These are phyloP conservation scores for Cartodere bifasciata DNA, from an alignment of 2,888 invertebrate species.

Conservation along the genomic window DNA sequence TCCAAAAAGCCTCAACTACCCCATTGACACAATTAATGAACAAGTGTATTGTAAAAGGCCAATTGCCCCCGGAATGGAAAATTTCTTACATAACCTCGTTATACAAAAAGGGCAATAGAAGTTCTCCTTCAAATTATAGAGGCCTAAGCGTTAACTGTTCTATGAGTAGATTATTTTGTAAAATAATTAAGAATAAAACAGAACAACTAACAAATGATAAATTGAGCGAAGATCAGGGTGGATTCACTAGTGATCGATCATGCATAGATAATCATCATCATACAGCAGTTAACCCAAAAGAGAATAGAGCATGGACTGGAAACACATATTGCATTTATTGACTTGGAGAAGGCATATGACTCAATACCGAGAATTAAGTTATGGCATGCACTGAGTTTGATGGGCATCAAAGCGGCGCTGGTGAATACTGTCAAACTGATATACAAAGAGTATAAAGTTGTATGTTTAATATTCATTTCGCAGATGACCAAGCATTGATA, in stretches of 20 bases:
- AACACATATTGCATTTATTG: conserved; percentile 1
- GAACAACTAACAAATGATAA: neutral
- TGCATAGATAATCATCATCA: conserved; percentile 5
- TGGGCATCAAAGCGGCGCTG: too few relatives aligned
- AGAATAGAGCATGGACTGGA: neutral
- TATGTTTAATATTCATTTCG: conserved; percentile 5
- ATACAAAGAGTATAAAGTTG: neutral
- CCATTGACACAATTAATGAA: too few relatives aligned
- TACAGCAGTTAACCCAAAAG: conserved; percentile 2
- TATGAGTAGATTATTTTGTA: conserved; percentile 7
- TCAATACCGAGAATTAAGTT: neutral
- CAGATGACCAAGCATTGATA: conserved; percentile 8
- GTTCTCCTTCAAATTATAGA: too few relatives aligned
- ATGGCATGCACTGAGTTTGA: too few relatives aligned
- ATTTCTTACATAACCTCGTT: too few relatives aligned
- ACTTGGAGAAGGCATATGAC: conserved; percentile 6
- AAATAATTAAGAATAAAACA: neutral
- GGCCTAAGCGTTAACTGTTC: too few relatives aligned
- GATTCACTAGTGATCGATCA: conserved; percentile 5
- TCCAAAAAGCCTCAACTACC: too few relatives aligned
- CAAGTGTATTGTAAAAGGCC: too few relatives aligned
- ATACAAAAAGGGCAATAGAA: too few relatives aligned
- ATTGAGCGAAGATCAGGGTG: conserved; percentile 8
- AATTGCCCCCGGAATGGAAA: too few relatives aligned
- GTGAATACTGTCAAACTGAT: conserved; percentile 4